Percentiles rank a stretch among this genome's conserved stretches.
These are phyloP conservation scores for Cerastoderma edule DNA, from an alignment of 2,888 invertebrate genomes.

Conservation along the genomic window DNA sequence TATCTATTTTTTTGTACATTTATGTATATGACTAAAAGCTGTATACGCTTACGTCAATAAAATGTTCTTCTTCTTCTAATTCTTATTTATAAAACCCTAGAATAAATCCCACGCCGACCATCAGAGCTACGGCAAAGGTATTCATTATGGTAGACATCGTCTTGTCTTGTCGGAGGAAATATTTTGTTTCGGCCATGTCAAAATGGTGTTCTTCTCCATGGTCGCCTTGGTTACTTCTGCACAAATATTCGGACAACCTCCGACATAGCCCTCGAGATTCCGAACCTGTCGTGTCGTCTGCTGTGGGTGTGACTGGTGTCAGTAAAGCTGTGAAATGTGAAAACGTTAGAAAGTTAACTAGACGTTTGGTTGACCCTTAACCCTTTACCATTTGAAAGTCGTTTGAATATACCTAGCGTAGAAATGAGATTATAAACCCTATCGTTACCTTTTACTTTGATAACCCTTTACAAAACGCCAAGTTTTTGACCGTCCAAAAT, in stretches of 20 bases:
- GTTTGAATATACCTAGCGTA: too few species aligned
- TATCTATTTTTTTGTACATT: too few species aligned
- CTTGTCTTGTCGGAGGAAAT: not conserved
- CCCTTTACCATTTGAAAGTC: too few species aligned
- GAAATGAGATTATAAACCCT: too few species aligned
- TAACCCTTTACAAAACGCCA: too few species aligned
- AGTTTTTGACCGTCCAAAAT: too few species aligned
- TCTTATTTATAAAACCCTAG: constrained; percentile 8
- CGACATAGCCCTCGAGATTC: not conserved
- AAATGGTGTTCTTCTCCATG: not conserved
- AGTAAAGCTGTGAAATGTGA: not conserved
- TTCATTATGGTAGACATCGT: not conserved
- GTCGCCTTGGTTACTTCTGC: not conserved
- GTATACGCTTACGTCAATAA: too few species aligned
- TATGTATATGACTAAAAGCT: too few species aligned
- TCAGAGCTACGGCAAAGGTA: not conserved
- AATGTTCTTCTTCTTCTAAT: too few species aligned
- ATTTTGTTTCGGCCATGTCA: constrained; percentile 2
- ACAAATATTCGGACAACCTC: not conserved
- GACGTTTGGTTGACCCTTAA: too few species aligned
- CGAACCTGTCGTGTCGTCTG: not conserved
- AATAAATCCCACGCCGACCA: constrained; percentile 11
- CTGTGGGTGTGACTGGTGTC: not conserved
- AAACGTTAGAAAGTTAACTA: too few species aligned
- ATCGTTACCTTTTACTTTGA: too few species aligned